Percentiles rank a stretch among this genome's conserved stretches.
These are phyloP conservation scores for Leucophenga montana DNA, from an alignment of 2,888 invertebrate species.

Conservation along the genomic window DNA sequence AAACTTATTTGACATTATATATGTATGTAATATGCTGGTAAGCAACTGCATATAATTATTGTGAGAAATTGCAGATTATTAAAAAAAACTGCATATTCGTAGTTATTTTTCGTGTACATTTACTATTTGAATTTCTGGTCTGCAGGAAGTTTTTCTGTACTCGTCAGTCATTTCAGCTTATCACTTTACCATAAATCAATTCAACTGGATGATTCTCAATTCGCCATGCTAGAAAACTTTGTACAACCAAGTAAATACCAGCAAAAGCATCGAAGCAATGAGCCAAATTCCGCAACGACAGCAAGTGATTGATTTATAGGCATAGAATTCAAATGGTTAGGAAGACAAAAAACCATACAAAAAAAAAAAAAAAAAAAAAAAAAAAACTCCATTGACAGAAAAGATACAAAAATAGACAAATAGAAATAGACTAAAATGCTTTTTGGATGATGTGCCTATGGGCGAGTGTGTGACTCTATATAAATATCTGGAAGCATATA, in stretches of 20 bases:
- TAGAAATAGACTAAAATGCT: background rate
- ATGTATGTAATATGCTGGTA: too few relatives aligned
- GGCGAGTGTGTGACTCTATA: background rate
- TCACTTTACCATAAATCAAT: too few relatives aligned
- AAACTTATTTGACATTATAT: too few relatives aligned
- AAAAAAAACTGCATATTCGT: background rate
- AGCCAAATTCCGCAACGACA: background rate
- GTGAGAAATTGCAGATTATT: too few relatives aligned
- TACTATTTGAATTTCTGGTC: too few relatives aligned
- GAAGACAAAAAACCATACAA: background rate
- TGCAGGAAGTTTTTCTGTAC: too few relatives aligned
- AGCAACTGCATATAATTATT: too few relatives aligned
- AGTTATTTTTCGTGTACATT: too few relatives aligned
- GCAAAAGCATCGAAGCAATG: conserved; percentile 11
- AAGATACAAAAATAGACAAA: background rate
- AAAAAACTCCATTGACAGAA: background rate
- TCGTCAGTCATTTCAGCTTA: too few relatives aligned
- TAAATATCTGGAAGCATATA: conserved; percentile 40
- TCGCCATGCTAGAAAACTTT: background rate
- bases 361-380: background rate
- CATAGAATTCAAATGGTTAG: conserved; percentile 2
- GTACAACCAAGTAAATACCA: background rate
- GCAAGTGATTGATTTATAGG: conserved; percentile 24
- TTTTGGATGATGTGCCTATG: conserved; percentile 7
- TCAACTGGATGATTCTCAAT: background rate